Base-by-base conservation (phyloP, 2,888 invertebrate species). In the Thecophora atra region DNA sequence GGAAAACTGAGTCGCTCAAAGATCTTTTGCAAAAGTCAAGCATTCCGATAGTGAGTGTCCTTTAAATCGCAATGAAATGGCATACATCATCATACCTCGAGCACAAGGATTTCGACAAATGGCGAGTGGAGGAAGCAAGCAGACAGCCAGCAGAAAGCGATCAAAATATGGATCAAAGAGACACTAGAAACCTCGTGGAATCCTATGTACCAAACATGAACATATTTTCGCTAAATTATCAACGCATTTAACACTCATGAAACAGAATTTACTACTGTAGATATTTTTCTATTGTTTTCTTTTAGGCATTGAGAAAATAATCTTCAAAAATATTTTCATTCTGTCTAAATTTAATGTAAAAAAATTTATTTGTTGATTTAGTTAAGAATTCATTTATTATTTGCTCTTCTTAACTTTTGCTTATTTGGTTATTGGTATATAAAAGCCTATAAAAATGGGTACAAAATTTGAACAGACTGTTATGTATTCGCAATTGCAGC, bases 401-500 rank as follows among this genome's bases (percentile, higher is more conserved):
- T 28, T 24, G 24, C 3, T 66, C 5, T 58, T 62, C 30, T 42
- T 60, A 51, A 58, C 44, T 44, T 63, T 24, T 60, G 60, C 30
- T 67, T 69, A 52, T 60, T 54, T 66, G 42, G 44, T 60, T 44
- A 70, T 21, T n/a, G n/a, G 70, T 68, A 75, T 72, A 63, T 65
- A 58, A 28, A 30, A 52, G 56, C 19, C 52, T 58, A 56, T 56
- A 69, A 54, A 75, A 77, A 81, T 80, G 79, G 30, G 72, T 63
- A 72, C 77, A 42, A 79, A 79, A 78, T 75, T 79, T 72, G 74
- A 81, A 72, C 76, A 82, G 79, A 81, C 80, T 64, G 79, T 83
- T 62, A 82, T 83, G 81, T 85, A 85, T 79, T 85, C 84, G 19
- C 93, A 94, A 92, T 89, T 94, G 76, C 93, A 94, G 89, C 91